Evolutionary conservation across 2,797 vertebrate genomes (phyloP).

Genomic region (Macropus fuliginosus): DNA sequence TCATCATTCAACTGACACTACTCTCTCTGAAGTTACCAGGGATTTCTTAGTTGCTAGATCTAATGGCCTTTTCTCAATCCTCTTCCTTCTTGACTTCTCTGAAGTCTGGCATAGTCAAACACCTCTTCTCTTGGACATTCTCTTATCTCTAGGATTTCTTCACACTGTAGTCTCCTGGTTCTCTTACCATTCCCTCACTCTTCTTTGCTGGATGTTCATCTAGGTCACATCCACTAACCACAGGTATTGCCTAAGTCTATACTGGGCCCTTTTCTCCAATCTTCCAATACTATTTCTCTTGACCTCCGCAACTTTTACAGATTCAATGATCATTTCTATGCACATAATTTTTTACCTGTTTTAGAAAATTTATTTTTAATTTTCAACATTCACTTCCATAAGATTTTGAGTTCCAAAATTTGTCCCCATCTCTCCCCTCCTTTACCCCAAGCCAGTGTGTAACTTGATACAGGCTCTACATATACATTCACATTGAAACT

Average conservation of each 20-base stretch:
- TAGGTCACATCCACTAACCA: too few relatives aligned
- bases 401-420: too few relatives aligned
- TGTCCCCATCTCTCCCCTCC: too few relatives aligned
- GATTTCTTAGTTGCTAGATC: neutral
- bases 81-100: neutral
- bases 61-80: neutral
- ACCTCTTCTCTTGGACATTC: neutral
- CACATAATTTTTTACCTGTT: neutral
- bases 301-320: neutral
- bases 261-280: neutral
- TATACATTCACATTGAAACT: too few relatives aligned
- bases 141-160: neutral
- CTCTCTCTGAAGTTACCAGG: too few relatives aligned
- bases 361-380: too few relatives aligned
- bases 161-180: neutral
- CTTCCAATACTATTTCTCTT: neutral
- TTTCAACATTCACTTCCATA: too few relatives aligned
- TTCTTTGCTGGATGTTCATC: neutral
- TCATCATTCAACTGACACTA: too few relatives aligned
- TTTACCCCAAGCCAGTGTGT: too few relatives aligned
- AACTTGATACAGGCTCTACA: too few relatives aligned
- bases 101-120: neutral
- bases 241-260: neutral
- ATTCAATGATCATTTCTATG: neutral
- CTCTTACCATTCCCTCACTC: too few relatives aligned